Conservation (phyloP, 1,140 invertebrate species). For the Philopotamus ludificatus region DNA sequence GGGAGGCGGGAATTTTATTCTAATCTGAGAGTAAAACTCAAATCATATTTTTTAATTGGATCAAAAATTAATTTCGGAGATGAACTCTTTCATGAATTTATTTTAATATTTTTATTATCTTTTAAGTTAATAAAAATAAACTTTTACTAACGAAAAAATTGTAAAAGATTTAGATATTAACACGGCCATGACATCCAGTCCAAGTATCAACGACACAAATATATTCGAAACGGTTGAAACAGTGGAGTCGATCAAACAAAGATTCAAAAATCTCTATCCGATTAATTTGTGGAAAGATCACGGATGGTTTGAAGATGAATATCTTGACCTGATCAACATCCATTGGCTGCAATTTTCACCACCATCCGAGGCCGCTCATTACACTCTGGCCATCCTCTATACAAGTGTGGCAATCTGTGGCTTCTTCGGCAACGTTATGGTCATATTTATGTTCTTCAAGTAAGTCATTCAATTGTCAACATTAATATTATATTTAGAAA, state of each 20-base stretch:
- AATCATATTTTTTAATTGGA: no score
- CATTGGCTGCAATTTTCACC: conserved; percentile 68
- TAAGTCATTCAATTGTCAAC: no score
- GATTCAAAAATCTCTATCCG: conserved; percentile 47
- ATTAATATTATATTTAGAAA: no score
- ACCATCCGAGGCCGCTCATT: conserved; percentile 55
- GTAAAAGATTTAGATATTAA: no score
- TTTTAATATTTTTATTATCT: neutral
- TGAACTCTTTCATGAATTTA: neutral
- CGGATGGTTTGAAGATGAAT: conserved; percentile 58
- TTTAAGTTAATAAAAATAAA: neutral
- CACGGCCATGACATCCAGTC: no score
- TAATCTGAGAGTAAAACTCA: no score
- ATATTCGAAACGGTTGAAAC: neutral
- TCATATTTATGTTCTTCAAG: conserved; percentile 66
- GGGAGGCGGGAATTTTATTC: no score
- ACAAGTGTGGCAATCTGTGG: conserved; percentile 61
- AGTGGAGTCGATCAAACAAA: neutral
- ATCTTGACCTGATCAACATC: conserved; percentile 61
- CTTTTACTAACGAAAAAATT: no score
- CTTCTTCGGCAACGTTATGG: conserved; percentile 63
- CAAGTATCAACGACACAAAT: no score
- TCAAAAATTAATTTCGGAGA: no score
- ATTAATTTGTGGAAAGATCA: conserved; percentile 53
- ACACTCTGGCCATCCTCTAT: conserved; percentile 60